Base-by-base conservation (phyloP, 2,113 vertebrate species). In the Channa maculata region DNA sequence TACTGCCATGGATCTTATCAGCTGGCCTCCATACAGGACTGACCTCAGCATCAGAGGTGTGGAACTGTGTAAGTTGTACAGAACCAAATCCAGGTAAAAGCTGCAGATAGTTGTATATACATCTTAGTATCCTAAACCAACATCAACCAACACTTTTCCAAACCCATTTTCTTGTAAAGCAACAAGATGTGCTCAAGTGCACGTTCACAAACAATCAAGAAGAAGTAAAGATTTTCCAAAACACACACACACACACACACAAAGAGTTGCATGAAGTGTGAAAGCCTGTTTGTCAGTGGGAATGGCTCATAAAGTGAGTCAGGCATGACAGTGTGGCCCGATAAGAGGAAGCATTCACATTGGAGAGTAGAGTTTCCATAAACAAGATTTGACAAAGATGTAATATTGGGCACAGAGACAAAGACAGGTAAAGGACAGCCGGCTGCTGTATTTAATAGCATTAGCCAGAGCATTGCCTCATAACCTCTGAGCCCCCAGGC, bases 291-390 rank as follows among this genome's bases (percentile, higher is more conserved):
- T 79, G 79, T 64, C 79, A n/a, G 0, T 8, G 2, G 75, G 70
- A 61, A 85, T 15, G 13, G 53, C 79, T 90, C 86, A 76, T 81
- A 77, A 88, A 88, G 58, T 85, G 88, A 90, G 80, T 82, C 85
- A 89, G 73, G 55, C 76, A 76, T 81, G 84, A 90, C 77, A 79
- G 46, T 24, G 71, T 77, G 79, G 51, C 70, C 55, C 41, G 75
- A 86, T 77, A 71, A 7, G 10, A 80, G 76, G 80, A 76, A 80
- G 65, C 71, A 83, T 74, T 83, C 82, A 79, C 79, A 88, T 34
- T 61, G 54, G 66, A 76, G 78, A 75, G 69, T 63, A 41, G 64
- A 65, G 78, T 89, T 84, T 89, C 85, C 77, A 85, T 67, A 82
- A 86, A 84, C 67, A 84, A 57, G 59, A 83, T 82, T 78, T 79